phyloP scores from a whole-genome alignment of 2,888 invertebrate species.

The Chironomus tentans region DNA sequence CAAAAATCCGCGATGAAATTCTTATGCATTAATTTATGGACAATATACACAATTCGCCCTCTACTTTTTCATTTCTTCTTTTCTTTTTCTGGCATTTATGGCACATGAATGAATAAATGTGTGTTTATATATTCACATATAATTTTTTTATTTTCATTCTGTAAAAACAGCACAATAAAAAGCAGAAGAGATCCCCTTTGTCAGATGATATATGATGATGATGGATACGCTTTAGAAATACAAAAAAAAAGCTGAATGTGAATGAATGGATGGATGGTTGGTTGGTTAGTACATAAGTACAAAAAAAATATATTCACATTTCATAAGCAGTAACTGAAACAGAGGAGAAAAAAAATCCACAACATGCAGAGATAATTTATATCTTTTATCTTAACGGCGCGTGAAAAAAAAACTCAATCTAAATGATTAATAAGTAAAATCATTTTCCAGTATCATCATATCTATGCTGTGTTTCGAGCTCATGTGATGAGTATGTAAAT shows the following conservation, averaged over 20 bases:
- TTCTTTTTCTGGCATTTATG: no score
- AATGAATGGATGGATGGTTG: background rate
- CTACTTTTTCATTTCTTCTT: no score
- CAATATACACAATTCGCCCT: no score
- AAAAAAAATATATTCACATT: background rate
- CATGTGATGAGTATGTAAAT: no score
- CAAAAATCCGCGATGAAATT: background rate
- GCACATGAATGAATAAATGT: no score
- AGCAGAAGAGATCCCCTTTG: background rate
- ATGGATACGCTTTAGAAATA: conserved; percentile 2
- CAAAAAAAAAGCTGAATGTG: background rate
- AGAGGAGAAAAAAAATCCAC: background rate
- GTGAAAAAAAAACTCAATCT: conserved; percentile 18
- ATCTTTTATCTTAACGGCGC: conserved; percentile 15
- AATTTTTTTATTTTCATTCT: no score
- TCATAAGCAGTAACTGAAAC: background rate
- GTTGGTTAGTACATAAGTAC: background rate
- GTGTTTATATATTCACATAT: no score
- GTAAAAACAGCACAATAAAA: background rate
- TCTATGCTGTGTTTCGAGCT: background rate
- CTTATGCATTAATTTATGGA: conserved; percentile 4
- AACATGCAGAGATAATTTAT: conserved; percentile 13
- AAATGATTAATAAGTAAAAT: conserved; percentile 26
- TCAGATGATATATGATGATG: conserved; percentile 17
- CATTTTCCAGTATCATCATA: background rate